Evolutionary conservation across 1,140 invertebrate genomes (phyloP).

Genomic region (Lucilia sericata): DNA sequence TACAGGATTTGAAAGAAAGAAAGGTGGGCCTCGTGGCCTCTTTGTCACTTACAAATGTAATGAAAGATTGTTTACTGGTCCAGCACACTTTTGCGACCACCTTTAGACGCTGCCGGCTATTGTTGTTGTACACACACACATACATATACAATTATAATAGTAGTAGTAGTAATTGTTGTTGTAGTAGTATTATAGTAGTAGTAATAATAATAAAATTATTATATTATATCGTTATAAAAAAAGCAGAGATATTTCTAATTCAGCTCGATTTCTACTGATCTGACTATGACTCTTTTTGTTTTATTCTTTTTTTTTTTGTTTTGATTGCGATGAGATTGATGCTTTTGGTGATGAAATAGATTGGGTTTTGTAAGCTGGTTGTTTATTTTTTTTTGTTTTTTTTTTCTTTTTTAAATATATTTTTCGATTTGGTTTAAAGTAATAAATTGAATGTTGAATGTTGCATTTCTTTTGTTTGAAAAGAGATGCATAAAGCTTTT

Average conservation of each 20-base stretch:
- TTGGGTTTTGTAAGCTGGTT: not conserved
- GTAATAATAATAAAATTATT: constrained; percentile 58
- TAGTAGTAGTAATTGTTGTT: constrained; percentile 53
- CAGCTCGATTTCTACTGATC: constrained; percentile 14
- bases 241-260: constrained; percentile 24
- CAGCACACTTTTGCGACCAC: constrained; percentile 64
- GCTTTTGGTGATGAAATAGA: constrained; percentile 19
- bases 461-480: constrained; percentile 33
- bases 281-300: constrained; percentile 14
- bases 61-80: constrained; percentile 65
- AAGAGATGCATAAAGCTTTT: constrained; percentile 36
- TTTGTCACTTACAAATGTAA: constrained; percentile 66
- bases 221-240: constrained; percentile 35
- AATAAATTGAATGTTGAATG: constrained; percentile 47
- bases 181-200: constrained; percentile 58
- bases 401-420: constrained; percentile 34
- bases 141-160: constrained; percentile 46
- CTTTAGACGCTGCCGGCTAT: constrained; percentile 64
- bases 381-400: constrained; percentile 43
- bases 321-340: constrained; percentile 29
- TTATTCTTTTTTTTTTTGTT: not conserved
- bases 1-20: not conserved
- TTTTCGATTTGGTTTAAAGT: constrained; percentile 38
- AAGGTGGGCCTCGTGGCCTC: not conserved
- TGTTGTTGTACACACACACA: constrained; percentile 56